These are phyloP conservation scores for Phataginus tricuspis DNA, from an alignment of 2,797 vertebrate genomes.

Conservation along the genomic window DNA sequence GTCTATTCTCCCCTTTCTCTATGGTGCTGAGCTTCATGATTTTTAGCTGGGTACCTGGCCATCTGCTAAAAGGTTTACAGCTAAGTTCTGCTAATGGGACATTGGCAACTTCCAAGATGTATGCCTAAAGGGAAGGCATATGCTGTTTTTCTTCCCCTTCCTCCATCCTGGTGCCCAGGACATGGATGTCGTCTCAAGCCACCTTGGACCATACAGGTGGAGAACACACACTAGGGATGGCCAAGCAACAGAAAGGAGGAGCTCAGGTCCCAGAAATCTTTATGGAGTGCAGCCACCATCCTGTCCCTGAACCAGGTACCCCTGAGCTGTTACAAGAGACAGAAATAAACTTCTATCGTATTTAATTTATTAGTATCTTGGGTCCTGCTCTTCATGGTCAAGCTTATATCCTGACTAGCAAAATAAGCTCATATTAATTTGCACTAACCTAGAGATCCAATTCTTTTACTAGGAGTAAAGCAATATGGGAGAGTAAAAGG, in stretches of 20 bases:
- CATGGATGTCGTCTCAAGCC: neutral
- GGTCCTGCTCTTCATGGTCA: neutral
- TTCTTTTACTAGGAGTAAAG: conserved; percentile 36
- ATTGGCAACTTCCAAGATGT: neutral
- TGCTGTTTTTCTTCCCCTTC: neutral
- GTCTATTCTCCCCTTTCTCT: neutral
- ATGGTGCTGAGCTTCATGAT: neutral
- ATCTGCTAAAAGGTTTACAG: neutral
- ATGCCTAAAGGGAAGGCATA: neutral
- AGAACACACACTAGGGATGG: neutral
- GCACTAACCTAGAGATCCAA: neutral
- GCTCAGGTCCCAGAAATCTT: neutral
- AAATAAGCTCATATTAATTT: neutral
- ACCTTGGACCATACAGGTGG: no score
- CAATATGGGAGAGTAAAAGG: neutral
- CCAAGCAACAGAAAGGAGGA: neutral
- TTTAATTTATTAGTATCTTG: neutral
- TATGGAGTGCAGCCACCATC: neutral
- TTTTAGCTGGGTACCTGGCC: neutral
- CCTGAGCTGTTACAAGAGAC: neutral
- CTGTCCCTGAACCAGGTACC: neutral
- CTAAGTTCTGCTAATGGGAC: neutral
- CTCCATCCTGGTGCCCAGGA: neutral
- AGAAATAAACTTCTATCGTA: neutral
- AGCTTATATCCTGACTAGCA: neutral